Conservation (phyloP, 1,140 invertebrate species). For the Pseudoatta argentina region DNA sequence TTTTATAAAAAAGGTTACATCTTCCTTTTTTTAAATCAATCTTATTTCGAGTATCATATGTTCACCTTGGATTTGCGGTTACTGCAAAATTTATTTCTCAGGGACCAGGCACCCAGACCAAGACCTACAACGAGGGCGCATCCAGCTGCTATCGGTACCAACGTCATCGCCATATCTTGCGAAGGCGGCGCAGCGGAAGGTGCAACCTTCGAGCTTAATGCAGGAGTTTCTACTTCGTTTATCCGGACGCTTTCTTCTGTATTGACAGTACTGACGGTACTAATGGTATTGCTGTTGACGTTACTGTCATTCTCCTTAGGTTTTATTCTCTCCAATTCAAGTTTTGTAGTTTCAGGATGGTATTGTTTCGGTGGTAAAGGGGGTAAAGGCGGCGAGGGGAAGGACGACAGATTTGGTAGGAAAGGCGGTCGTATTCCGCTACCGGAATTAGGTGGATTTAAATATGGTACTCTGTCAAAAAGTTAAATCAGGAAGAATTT, state of each 20-base stretch:
- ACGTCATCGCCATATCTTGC: slow-evolving; percentile 86
- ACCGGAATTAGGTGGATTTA: slow-evolving; percentile 76
- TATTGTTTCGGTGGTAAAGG: slow-evolving; percentile 60
- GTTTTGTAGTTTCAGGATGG: slow-evolving; percentile 77
- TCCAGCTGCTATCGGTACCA: slow-evolving; percentile 88
- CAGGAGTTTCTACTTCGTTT: slow-evolving; percentile 81
- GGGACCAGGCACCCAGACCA: slow-evolving; percentile 86
- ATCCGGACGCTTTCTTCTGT: slow-evolving; percentile 32
- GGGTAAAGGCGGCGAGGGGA: slow-evolving; percentile 71
- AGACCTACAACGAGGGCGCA: slow-evolving; percentile 87
- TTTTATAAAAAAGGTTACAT: neutral
- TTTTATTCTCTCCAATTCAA: slow-evolving; percentile 74
- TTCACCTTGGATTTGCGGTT: slow-evolving; percentile 83
- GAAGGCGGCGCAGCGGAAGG: slow-evolving; percentile 76
- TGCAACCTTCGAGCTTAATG: slow-evolving; percentile 79
- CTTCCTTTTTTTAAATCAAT: neutral
- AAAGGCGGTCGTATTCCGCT: slow-evolving; percentile 80
- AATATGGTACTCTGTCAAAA: slow-evolving; percentile 75
- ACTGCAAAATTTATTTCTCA: slow-evolving; percentile 87
- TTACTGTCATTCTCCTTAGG: slow-evolving; percentile 35
- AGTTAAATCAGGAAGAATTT: neutral
- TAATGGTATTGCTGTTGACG: neutral
- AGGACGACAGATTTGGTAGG: slow-evolving; percentile 78
- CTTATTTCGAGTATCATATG: slow-evolving; percentile 56
- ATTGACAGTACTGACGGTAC: neutral